phyloP scores from a whole-genome alignment of 1,140 invertebrate species.

The Drosophila pseudoananassae region DNA sequence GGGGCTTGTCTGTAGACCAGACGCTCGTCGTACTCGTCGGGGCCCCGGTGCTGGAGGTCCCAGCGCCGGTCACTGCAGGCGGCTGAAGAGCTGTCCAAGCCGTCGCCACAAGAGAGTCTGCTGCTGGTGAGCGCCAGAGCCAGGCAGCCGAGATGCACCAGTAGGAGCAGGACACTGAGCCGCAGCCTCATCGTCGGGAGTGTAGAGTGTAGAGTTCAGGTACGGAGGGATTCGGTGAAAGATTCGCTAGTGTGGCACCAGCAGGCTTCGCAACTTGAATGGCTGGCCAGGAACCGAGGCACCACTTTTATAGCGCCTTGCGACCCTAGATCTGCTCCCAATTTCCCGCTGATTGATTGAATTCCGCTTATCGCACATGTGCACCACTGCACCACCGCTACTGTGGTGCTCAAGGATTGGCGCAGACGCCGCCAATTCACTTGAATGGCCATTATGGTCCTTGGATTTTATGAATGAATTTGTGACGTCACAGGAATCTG shows the following conservation, averaged over 20 bases:
- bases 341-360: constrained; percentile 79
- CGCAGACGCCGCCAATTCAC: constrained; percentile 28
- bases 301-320: constrained; percentile 54
- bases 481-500: constrained; percentile 32
- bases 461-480: constrained; percentile 46
- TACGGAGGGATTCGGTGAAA: constrained; percentile 14
- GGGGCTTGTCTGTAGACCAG: constrained; percentile 64
- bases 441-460: constrained; percentile 37
- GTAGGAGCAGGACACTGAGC: constrained; percentile 51
- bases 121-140: constrained; percentile 15
- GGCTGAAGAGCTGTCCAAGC: background rate
- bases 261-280: constrained; percentile 58
- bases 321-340: constrained; percentile 29
- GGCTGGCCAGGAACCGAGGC: constrained; percentile 6
- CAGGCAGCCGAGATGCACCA: constrained; percentile 46
- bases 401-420: background rate
- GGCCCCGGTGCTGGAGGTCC: constrained; percentile 12
- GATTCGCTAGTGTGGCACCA: constrained; percentile 31
- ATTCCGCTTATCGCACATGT: constrained; percentile 83
- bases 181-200: constrained; percentile 48
- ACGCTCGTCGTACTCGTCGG: constrained; percentile 65
- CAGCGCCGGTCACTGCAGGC: constrained; percentile 18
- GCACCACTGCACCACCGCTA: constrained; percentile 67
- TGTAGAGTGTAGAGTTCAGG: constrained; percentile 18
- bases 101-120: constrained; percentile 13